Evolutionary conservation across 2,888 invertebrate species (phyloP).

Genomic region (Nebria brevicollis): DNA sequence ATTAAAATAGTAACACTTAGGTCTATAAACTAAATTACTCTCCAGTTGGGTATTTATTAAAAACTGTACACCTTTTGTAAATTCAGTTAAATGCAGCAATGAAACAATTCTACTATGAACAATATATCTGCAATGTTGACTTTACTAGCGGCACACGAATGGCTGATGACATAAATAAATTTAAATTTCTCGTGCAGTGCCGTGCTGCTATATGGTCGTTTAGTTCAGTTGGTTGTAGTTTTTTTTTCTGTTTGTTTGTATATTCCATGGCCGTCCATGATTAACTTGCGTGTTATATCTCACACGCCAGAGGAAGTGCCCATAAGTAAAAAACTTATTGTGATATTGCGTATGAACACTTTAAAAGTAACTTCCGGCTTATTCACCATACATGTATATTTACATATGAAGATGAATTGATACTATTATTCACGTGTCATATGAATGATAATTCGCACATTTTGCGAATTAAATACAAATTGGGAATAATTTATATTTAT

Average conservation of each 20-base stretch:
- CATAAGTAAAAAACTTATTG: conserved; percentile 1
- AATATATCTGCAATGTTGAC: conserved; percentile 1
- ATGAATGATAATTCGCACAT: too few relatives aligned
- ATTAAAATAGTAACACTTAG: not conserved
- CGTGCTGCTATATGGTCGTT: not conserved
- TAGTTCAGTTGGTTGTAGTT: not conserved
- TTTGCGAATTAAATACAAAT: too few relatives aligned
- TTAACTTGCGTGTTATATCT: not conserved
- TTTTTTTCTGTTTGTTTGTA: not conserved
- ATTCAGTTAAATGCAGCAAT: not conserved
- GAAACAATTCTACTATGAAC: not conserved
- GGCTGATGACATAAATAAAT: not conserved
- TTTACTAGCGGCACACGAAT: not conserved
- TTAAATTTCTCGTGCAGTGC: not conserved
- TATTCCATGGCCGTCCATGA: not conserved
- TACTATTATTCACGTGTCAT: not conserved
- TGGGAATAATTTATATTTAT: too few relatives aligned
- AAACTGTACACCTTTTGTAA: not conserved
- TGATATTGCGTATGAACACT: not conserved
- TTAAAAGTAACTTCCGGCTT: not conserved
- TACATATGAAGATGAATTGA: not conserved
- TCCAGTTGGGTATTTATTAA: not conserved
- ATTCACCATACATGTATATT: not conserved
- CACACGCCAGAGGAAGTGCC: not conserved
- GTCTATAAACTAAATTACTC: not conserved